Conservation (phyloP, 2,113 vertebrate genomes). For the Myotis davidii region DNA sequence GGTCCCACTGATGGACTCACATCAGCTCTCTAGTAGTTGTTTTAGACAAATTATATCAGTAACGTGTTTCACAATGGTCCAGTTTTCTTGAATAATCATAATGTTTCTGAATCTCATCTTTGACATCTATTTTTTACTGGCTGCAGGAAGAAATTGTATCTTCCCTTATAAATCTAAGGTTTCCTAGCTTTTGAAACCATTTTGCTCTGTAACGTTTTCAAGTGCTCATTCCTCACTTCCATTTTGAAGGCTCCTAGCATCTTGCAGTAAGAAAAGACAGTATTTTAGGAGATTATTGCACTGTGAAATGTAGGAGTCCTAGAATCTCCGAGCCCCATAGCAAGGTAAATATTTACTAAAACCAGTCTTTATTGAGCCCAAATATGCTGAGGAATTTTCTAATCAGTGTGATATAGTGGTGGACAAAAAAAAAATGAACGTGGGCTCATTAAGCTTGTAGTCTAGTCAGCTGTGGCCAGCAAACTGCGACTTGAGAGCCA, state of each 20-base stretch:
- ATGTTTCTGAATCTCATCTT: background rate
- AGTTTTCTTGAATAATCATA: background rate
- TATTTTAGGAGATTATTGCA: background rate
- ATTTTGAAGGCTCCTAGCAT: background rate
- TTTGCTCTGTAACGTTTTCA: background rate
- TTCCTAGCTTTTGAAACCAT: background rate
- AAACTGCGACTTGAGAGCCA: no score
- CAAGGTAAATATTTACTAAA: background rate
- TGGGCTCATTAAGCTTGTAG: background rate
- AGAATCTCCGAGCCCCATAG: background rate
- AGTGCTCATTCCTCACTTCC: background rate
- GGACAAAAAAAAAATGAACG: background rate
- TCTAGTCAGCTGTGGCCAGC: background rate
- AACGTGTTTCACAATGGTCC: background rate
- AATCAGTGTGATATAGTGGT: background rate
- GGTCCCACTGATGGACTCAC: background rate
- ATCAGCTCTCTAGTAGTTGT: background rate
- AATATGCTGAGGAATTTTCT: background rate
- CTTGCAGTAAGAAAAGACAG: background rate
- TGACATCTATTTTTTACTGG: background rate
- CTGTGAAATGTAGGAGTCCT: no score
- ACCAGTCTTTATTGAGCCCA: background rate
- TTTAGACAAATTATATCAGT: background rate
- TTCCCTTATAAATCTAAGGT: background rate
- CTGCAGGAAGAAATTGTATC: background rate